phyloP scores from a whole-genome alignment of 2,113 vertebrate genomes.

The Oceanodroma tethys region DNA sequence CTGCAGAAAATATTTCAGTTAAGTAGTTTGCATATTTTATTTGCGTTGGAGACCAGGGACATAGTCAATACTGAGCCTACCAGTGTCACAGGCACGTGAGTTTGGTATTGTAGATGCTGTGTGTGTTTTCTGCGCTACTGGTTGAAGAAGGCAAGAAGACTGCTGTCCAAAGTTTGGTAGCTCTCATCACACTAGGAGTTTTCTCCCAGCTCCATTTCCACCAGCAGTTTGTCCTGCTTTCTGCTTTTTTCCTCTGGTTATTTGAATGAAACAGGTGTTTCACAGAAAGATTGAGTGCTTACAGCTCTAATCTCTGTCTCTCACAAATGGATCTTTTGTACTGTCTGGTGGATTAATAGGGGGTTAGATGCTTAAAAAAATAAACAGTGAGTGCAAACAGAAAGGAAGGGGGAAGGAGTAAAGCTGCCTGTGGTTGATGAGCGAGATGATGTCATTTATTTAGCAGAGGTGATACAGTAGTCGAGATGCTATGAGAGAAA shows the following conservation, averaged over 20 bases:
- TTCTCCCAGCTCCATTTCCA: constrained; percentile 10
- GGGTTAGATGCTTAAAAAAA: constrained; percentile 29
- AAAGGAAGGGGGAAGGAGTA: neutral
- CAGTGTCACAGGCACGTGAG: neutral
- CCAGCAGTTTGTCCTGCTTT: constrained; percentile 32
- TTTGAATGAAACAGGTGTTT: constrained; percentile 66
- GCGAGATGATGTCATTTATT: constrained; percentile 56
- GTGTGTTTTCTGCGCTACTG: neutral
- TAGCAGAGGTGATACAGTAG: constrained; percentile 39
- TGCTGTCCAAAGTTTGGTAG: neutral
- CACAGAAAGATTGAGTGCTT: constrained; percentile 31
- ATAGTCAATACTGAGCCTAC: neutral
- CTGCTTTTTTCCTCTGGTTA: constrained; percentile 7
- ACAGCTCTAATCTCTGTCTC: constrained; percentile 53
- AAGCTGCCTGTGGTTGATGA: constrained; percentile 32
- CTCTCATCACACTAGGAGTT: neutral
- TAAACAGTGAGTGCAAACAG: constrained; percentile 50
- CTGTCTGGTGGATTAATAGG: constrained; percentile 27
- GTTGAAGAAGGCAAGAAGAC: neutral
- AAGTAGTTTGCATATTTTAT: neutral
- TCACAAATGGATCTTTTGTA: constrained; percentile 70
- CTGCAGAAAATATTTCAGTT: neutral
- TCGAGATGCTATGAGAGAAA: constrained; percentile 24
- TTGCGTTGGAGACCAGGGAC: neutral
- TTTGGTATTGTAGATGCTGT: neutral